Evolutionary conservation across 2,797 vertebrate species (phyloP).

Genomic region (Benthosema pterotum): DNA sequence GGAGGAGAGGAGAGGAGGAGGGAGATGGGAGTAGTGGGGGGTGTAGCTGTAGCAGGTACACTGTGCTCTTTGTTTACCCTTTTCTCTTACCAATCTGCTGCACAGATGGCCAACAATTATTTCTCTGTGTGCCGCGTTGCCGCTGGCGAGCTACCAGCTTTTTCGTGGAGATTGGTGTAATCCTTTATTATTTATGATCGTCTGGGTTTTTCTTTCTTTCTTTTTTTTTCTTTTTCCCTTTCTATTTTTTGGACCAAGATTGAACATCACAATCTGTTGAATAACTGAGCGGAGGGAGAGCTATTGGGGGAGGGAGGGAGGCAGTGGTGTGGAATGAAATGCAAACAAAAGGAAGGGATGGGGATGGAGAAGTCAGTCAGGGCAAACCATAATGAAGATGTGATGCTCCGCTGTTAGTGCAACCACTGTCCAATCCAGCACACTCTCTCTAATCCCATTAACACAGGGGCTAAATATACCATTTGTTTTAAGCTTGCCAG

Average conservation of each 20-base stretch:
- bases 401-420: slow-evolving; percentile 72
- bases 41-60: slow-evolving; percentile 76
- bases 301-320: slow-evolving; percentile 48
- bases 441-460: slow-evolving; percentile 85
- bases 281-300: slow-evolving; percentile 73
- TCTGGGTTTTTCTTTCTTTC: slow-evolving; percentile 71
- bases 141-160: slow-evolving; percentile 76
- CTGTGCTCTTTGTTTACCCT: slow-evolving; percentile 81
- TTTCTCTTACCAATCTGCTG: slow-evolving; percentile 81
- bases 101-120: slow-evolving; percentile 86
- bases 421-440: slow-evolving; percentile 73
- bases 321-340: slow-evolving; percentile 72
- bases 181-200: slow-evolving; percentile 87
- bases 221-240: slow-evolving; percentile 49
- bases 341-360: slow-evolving; percentile 75
- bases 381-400: slow-evolving; percentile 79
- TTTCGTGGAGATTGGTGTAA: slow-evolving; percentile 81
- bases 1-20: slow-evolving; percentile 28
- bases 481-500: slow-evolving; percentile 85
- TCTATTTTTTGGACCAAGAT: slow-evolving; percentile 73
- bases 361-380: slow-evolving; percentile 70
- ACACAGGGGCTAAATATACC: slow-evolving; percentile 83
- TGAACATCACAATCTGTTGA: slow-evolving; percentile 84
- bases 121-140: slow-evolving; percentile 77
- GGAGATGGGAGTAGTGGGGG: slow-evolving; percentile 1